Evolutionary conservation across 2,888 invertebrate genomes (phyloP), one percentile per base, ranked within the genome.

Genomic region (Eupelmus urozonus): DNA sequence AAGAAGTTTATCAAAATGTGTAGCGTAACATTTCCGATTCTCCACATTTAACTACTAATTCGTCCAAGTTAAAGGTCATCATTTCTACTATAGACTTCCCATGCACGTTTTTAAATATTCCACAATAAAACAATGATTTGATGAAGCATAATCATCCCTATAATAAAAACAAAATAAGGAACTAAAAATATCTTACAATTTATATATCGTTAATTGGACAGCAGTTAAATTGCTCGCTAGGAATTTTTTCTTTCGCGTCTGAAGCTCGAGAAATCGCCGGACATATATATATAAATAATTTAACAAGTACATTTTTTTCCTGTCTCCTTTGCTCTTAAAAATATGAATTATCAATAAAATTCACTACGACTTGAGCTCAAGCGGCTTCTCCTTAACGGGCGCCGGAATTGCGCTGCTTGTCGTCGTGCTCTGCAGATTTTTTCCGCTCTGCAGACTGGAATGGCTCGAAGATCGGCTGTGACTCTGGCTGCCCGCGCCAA

Each of bases 391-490:
- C 80, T 89, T 89, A 2, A 87, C 83, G 55, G 84, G 85, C 0
- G 85, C 82, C 34, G 85, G 85, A 9, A 82, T 63, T 0, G 82
- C 45, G 83, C 85, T 45, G 84, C 80, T 13, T n/a, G 84, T 81
- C 40, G 85, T 79, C 16, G 86, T 81, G 63, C 51, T 77, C 20
- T 77, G 80, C 18, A 85, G 72, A 62, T 85, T 88, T 80, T 88
- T 89, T 40, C 87, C 85, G 65, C 89, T 89, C 77, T 89, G 89
- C 20, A 89, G 76, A 82, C 89, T 89, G 79, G 89, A 89, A 83
- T 93, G 93, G 87, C 93, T 93, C 76, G 93, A 93, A 45, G 92
- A 93, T 79, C 94, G 91, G 73, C 93, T 94, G 88, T 94, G 94
- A 81, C 90, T 91, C 80, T 90, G 89, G 81, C 89, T 89, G 7